Evolutionary conservation across 2,113 vertebrate genomes (phyloP).

Genomic region (Jacana jacana): DNA sequence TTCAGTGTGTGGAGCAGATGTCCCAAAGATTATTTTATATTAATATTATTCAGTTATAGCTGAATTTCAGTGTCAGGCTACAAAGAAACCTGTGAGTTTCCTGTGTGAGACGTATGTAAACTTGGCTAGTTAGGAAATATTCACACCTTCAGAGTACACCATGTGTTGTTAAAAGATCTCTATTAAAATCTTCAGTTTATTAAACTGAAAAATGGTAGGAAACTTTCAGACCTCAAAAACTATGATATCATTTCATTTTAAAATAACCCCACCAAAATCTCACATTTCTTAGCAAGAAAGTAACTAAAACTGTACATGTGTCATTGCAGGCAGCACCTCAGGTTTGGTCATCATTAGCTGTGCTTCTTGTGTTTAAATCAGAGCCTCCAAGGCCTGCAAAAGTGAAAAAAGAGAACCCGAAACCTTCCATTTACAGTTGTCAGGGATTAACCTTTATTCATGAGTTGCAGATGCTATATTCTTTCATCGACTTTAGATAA

Average conservation of each 20-base stretch:
- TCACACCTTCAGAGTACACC: slow-evolving; percentile 38
- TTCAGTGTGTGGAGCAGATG: neutral
- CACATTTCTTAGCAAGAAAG: neutral
- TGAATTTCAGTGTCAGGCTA: neutral
- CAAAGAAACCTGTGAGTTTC: neutral
- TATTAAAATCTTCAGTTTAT: slow-evolving; percentile 42
- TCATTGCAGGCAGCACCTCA: neutral
- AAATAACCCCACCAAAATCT: neutral
- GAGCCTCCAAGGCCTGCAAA: neutral
- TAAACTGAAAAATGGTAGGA: slow-evolving; percentile 35
- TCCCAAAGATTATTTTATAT: neutral
- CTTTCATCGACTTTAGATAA: neutral
- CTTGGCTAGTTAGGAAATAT: slow-evolving; percentile 43
- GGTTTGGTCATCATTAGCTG: neutral
- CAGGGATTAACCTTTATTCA: neutral
- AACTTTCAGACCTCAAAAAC: neutral
- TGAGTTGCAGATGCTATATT: neutral
- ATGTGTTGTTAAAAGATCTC: slow-evolving; percentile 39
- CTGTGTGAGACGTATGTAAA: neutral
- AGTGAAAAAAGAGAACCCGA: neutral
- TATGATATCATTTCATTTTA: slow-evolving; percentile 20
- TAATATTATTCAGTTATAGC: neutral
- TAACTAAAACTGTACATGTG: neutral
- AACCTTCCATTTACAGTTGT: neutral
- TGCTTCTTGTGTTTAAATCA: neutral